phyloP scores from a whole-genome alignment of 2,888 invertebrate genomes.

The Venustoraphidia nigricollis region DNA sequence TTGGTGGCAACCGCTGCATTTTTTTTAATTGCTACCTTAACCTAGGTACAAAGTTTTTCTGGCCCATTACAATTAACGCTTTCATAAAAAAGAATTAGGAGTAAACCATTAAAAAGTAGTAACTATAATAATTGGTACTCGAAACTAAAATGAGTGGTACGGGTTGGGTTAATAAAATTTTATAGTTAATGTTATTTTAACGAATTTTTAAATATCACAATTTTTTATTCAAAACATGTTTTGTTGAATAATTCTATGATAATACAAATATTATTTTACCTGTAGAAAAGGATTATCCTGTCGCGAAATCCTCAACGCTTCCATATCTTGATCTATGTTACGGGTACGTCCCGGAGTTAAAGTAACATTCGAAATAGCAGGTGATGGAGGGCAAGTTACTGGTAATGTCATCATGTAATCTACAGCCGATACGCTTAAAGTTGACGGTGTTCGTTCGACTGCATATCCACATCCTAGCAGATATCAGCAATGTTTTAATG shows the following conservation, averaged over 20 bases:
- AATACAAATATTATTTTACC: conserved; percentile 27
- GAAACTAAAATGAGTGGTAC: too few species aligned
- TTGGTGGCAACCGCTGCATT: too few species aligned
- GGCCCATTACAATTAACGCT: too few species aligned
- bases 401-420: conserved; percentile 25
- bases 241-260: background rate
- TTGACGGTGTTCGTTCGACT: conserved; percentile 24
- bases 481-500: background rate
- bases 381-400: conserved; percentile 28
- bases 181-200: too few species aligned
- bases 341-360: conserved; percentile 58
- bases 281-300: conserved; percentile 76
- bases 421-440: conserved; percentile 26
- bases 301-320: conserved; percentile 60
- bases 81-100: too few species aligned
- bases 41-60: too few species aligned
- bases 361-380: conserved; percentile 46
- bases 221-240: too few species aligned
- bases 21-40: too few species aligned
- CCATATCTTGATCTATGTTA: conserved; percentile 74
- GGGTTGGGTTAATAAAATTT: too few species aligned
- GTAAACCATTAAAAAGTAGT: too few species aligned
- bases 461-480: conserved; percentile 12
- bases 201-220: too few species aligned
- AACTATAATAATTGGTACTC: too few species aligned